These are phyloP conservation scores for Hydraecia micacea DNA, from an alignment of 2,888 invertebrate species.

Conservation along the genomic window DNA sequence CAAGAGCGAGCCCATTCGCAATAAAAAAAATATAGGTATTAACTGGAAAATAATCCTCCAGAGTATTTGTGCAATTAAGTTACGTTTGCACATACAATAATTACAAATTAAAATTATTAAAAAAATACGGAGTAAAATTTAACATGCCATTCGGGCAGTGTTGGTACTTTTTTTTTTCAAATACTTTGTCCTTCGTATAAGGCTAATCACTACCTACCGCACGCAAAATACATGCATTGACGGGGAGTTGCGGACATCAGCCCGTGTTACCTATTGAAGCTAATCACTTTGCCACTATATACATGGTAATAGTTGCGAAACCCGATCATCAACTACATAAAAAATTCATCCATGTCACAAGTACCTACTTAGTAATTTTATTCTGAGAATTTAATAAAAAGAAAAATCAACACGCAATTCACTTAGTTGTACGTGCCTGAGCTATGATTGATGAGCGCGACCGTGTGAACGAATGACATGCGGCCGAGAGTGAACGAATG, in stretches of 20 bases:
- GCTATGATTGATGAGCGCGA: conserved; percentile 54
- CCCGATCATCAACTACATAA: background rate
- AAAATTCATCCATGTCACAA: background rate
- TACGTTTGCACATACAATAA: background rate
- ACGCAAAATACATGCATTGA: too few relatives aligned
- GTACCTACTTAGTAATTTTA: conserved; percentile 9
- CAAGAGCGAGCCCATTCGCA: too few relatives aligned
- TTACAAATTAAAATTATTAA: background rate
- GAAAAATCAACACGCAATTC: conserved; percentile 39
- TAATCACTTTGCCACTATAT: background rate
- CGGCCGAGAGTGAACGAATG: conserved; percentile 21
- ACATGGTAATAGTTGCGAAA: background rate
- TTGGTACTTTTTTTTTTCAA: background rate
- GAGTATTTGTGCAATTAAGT: background rate
- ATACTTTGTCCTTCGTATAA: background rate
- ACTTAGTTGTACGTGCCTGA: conserved; percentile 34
- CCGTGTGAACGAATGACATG: conserved; percentile 32
- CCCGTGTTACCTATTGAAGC: too few relatives aligned
- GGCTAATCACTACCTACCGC: too few relatives aligned
- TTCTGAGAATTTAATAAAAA: conserved; percentile 40
- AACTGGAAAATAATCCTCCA: background rate
- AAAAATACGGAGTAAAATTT: background rate
- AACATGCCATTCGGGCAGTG: background rate
- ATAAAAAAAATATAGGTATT: too few relatives aligned
- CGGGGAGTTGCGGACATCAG: too few relatives aligned